A percentile compares a stretch with the other conserved stretches of the same genome.
These are phyloP conservation scores for Aproaerema taeniolella DNA, from an alignment of 2,888 invertebrate species.

Conservation along the genomic window DNA sequence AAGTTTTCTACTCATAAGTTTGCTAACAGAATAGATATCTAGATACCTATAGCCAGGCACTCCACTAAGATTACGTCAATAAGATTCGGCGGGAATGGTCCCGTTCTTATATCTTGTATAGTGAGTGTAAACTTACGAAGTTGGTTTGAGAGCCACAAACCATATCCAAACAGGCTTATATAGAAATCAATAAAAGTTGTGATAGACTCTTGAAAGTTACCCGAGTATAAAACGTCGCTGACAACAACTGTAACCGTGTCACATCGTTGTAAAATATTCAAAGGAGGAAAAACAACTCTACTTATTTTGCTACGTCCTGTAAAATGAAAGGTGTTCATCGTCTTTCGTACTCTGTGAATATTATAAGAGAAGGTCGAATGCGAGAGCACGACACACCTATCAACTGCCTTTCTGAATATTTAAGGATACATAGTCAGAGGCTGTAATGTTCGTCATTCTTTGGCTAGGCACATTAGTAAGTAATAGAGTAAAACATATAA, in stretches of 20 bases:
- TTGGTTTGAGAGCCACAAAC: too few species aligned
- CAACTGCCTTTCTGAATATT: slow-evolving; percentile 5
- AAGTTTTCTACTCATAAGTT: too few species aligned
- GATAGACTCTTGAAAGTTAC: background rate
- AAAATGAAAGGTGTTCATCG: slow-evolving; percentile 8
- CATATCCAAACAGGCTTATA: background rate
- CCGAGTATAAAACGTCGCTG: slow-evolving; percentile 1
- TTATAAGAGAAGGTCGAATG: slow-evolving; percentile 3
- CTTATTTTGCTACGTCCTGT: background rate
- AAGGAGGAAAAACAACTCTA: slow-evolving; percentile 3
- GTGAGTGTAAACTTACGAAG: too few species aligned
- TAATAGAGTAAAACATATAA: too few species aligned
- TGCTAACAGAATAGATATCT: too few species aligned
- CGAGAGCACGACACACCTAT: slow-evolving; percentile 1
- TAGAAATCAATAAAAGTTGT: slow-evolving; percentile 6
- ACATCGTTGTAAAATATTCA: slow-evolving; percentile 6
- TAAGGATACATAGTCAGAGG: too few species aligned
- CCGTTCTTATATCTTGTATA: too few species aligned
- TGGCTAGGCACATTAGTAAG: too few species aligned
- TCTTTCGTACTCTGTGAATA: slow-evolving; percentile 10
- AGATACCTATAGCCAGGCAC: too few species aligned
- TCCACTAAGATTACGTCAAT: too few species aligned
- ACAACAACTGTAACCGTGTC: background rate
- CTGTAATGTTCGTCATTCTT: too few species aligned
- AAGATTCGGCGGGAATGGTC: too few species aligned